Percentiles rank a stretch among this genome's conserved stretches.
phyloP scores from a whole-genome alignment of 2,888 invertebrate species.

The Sycophila texana region DNA sequence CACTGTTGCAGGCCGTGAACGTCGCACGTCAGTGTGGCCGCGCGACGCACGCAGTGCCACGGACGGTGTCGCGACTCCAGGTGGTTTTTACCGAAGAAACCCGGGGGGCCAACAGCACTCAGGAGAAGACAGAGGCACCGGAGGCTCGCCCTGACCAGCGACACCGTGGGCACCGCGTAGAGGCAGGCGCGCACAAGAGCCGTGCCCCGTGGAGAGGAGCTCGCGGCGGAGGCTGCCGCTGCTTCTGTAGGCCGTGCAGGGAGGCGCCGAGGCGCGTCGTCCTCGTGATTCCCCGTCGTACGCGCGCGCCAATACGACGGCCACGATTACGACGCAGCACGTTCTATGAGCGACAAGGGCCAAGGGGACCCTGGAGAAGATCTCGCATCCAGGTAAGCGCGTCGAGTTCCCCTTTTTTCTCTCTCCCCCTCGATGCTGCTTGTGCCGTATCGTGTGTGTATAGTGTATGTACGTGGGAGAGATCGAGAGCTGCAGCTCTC shows the following conservation, averaged over 20 bases:
- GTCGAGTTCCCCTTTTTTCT: neutral
- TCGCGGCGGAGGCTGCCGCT: neutral
- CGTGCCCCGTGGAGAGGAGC: neutral
- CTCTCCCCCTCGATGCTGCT: neutral
- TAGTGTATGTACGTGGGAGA: too few species aligned
- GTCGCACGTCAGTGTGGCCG: too few species aligned
- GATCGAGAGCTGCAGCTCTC: too few species aligned
- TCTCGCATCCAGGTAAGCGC: constrained; percentile 70
- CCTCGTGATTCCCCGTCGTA: constrained; percentile 3
- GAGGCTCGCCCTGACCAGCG: too few species aligned
- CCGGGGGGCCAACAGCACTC: too few species aligned
- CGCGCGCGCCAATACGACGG: constrained; percentile 44
- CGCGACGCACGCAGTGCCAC: too few species aligned
- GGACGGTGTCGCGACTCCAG: too few species aligned
- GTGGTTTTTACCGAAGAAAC: too few species aligned
- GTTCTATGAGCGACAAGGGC: constrained; percentile 74
- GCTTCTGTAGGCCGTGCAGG: neutral
- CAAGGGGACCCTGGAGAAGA: constrained; percentile 75
- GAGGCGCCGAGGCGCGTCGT: constrained; percentile 5
- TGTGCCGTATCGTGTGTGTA: too few species aligned
- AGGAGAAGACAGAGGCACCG: too few species aligned
- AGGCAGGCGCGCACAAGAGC: neutral
- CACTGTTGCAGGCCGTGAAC: too few species aligned
- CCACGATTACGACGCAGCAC: constrained; percentile 54
- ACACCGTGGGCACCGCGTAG: too few species aligned